Evolutionary conservation across 2,113 vertebrate species (phyloP).

Genomic region (Oreochromis niloticus): DNA sequence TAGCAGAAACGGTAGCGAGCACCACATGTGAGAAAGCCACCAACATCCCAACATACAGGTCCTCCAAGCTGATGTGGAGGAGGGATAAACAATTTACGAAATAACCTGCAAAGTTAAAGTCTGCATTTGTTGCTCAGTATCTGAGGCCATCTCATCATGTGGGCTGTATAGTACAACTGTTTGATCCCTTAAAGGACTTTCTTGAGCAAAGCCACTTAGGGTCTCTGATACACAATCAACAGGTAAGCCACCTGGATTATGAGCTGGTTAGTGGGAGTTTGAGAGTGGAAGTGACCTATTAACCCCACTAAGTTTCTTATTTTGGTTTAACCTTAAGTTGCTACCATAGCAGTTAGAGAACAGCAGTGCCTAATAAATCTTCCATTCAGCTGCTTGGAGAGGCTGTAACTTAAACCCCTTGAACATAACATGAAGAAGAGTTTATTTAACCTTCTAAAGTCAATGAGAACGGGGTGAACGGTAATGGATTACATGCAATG

Average conservation of each 20-base stretch:
- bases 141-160: neutral
- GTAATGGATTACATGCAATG: neutral
- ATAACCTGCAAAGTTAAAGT: neutral
- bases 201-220: conserved; percentile 43
- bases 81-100: neutral
- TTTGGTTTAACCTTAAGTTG: neutral
- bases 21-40: neutral
- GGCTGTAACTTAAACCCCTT: neutral
- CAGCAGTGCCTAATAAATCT: neutral
- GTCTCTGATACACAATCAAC: conserved; percentile 6
- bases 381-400: neutral
- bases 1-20: neutral
- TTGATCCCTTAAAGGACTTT: conserved; percentile 53
- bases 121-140: neutral
- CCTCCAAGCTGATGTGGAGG: neutral
- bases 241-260: conserved; percentile 33
- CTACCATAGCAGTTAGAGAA: neutral
- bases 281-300: neutral
- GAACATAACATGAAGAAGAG: neutral
- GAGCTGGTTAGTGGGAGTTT: neutral
- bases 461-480: neutral
- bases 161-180: neutral
- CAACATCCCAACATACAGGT: neutral
- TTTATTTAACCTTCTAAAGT: neutral
- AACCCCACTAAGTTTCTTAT: conserved; percentile 1